Base-by-base conservation (phyloP, 2,888 invertebrate genomes). In the Pyrrhia umbra region DNA sequence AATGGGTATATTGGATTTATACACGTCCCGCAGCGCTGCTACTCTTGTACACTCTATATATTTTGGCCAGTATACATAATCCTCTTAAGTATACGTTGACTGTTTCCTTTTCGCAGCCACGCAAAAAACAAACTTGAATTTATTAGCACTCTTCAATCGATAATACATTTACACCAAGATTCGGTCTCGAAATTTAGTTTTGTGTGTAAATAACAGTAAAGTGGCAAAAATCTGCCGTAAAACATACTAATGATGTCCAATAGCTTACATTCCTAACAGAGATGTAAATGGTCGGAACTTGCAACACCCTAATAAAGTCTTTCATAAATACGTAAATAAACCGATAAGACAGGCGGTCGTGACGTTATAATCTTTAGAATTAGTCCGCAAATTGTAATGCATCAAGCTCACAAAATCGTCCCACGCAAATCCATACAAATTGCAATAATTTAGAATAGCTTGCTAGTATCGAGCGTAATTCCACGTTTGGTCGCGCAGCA, bases 1-100 rank as follows among this genome's bases (percentile, higher is more conserved):
- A 92, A 92, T 92, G 90, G 88, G 68, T 74, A 79, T 75, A 83
- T 81, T 82, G 85, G 85, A 91, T 92, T 92, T 92, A 90, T 92
- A 87, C 87, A 84, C 85, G 79, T 81, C 90, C 88, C 86, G 88
- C 87, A 76, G 90, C 84, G 90, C 88, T 82, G 73, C 82, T 75
- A 71, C 82, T 75, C 80, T 77, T 84, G 86, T 86, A 72, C 71
- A 65, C 70, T 61, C 71, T 52, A 73, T 76, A 76, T 65, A 69
- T 72, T 78, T 65, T 65, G 66, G 67, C 67, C 58, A 72, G 66
- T 65, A 78, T 69, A 75, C 77, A 61, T 58, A 62, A 46, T 60
- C n/a, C 60, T 46, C 15, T 57, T 46, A 49, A 71, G 46, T 47
- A 65, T 56, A 68, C 50, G 34, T 49, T 25, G 0, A 16, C 23